Percentiles rank a stretch among this genome's conserved stretches.
Conservation (phyloP, 2,888 invertebrate genomes). For the Alviniconcha strummeri region DNA sequence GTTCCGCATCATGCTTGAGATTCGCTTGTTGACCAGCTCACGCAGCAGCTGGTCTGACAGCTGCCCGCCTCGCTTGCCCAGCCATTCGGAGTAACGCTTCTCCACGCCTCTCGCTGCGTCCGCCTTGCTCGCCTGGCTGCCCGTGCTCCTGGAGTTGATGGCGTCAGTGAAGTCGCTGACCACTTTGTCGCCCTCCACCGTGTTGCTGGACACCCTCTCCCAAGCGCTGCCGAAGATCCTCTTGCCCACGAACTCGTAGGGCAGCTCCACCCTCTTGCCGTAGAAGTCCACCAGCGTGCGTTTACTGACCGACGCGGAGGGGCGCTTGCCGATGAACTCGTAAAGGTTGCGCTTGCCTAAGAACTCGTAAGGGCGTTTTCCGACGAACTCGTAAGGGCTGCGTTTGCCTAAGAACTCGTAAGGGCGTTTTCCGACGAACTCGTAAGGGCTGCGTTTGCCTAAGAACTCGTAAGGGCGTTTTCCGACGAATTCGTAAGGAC, state of each 20-base stretch:
- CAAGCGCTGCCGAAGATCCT: constrained; percentile 14
- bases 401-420: constrained; percentile 25
- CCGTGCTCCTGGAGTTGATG: too few species aligned
- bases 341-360: not conserved
- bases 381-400: constrained; percentile 27
- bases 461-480: constrained; percentile 12
- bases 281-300: not conserved
- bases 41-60: constrained; percentile 66
- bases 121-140: too few species aligned
- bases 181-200: not conserved
- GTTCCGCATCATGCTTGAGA: constrained; percentile 82
- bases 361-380: constrained; percentile 26
- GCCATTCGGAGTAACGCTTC: constrained; percentile 31
- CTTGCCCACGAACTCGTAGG: constrained; percentile 34
- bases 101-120: too few species aligned
- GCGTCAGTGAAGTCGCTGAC: too few species aligned
- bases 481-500: constrained; percentile 13
- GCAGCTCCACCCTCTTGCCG: constrained; percentile 28
- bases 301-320: not conserved
- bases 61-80: constrained; percentile 17
- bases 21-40: constrained; percentile 77
- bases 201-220: not conserved
- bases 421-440: not conserved
- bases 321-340: constrained; percentile 5
- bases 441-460: constrained; percentile 2